A percentile compares a stretch with the other conserved stretches of the same genome.
phyloP scores from a whole-genome alignment of 2,888 invertebrate species.

The Argynnis bischoffii region DNA sequence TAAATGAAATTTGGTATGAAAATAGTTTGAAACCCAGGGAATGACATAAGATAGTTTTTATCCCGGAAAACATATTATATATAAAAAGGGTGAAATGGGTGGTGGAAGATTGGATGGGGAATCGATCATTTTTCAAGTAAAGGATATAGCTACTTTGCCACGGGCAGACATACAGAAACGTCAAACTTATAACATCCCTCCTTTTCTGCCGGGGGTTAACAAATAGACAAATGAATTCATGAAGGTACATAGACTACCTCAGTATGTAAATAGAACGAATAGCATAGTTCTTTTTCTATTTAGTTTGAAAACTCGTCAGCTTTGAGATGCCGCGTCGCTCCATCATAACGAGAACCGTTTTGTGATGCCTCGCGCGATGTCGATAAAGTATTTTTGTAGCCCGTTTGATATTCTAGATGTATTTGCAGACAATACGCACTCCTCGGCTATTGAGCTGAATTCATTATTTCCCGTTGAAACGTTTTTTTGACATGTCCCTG shows the following conservation, averaged over 20 bases:
- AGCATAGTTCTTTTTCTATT: conserved; percentile 8
- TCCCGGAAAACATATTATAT: no score
- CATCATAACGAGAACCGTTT: conserved; percentile 23
- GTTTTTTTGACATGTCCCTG: conserved; percentile 18
- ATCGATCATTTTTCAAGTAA: no score
- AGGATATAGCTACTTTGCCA: no score
- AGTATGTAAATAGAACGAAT: neutral
- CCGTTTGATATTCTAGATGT: conserved; percentile 34
- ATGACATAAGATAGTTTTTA: no score
- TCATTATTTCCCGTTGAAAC: conserved; percentile 21
- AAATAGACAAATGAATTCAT: neutral
- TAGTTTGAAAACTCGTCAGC: conserved; percentile 20
- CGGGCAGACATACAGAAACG: no score
- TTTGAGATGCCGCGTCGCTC: conserved; percentile 21
- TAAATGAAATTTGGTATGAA: no score
- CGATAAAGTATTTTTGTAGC: conserved; percentile 28
- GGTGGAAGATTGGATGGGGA: no score
- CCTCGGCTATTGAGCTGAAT: conserved; percentile 23
- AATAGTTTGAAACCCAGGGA: no score
- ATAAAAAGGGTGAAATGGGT: no score
- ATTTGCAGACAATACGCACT: conserved; percentile 25
- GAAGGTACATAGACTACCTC: neutral
- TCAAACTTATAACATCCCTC: no score
- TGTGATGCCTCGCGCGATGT: conserved; percentile 24
- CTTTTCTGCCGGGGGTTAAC: no score